Conservation (phyloP, 2,113 vertebrate genomes). For the Ameiurus melas region DNA sequence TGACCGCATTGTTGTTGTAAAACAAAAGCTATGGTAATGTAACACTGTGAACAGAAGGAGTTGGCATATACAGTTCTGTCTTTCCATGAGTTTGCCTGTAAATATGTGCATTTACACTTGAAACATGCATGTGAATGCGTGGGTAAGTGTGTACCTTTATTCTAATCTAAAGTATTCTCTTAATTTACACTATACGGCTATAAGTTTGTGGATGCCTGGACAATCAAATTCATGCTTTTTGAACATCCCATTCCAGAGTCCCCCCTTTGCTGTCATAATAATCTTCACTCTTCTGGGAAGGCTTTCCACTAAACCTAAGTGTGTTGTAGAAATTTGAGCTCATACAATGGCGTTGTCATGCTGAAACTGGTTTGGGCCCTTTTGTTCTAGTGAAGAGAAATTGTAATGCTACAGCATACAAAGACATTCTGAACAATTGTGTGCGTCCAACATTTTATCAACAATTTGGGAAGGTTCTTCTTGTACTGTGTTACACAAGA, state of each 20-base stretch:
- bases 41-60: conserved; percentile 44
- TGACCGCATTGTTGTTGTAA: conserved; percentile 67
- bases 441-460: background rate
- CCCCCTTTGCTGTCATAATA: background rate
- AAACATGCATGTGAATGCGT: conserved; percentile 6
- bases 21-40: conserved; percentile 71
- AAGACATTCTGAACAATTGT: background rate
- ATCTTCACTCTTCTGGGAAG: background rate
- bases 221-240: background rate
- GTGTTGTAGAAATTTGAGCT: background rate
- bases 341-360: background rate
- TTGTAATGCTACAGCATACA: background rate
- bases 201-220: background rate
- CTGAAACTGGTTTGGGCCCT: background rate
- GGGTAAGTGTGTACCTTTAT: background rate
- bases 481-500: background rate
- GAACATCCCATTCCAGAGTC: background rate
- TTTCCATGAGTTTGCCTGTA: background rate
- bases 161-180: background rate
- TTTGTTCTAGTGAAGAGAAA: background rate
- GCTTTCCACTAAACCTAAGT: background rate
- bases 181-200: background rate
- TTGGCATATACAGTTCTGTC: background rate
- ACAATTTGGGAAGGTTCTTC: too few relatives aligned
- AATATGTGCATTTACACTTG: background rate